Evolutionary conservation across 2,113 vertebrate genomes (phyloP).

Genomic region (human): GRCh38 chr12:113475001-113475500

Average conservation of each 20-base stretch:
- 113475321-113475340: constrained; percentile 82
- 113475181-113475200: constrained; percentile 63
- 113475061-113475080: background rate
- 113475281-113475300: constrained; percentile 80
- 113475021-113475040: background rate
- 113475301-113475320: constrained; percentile 76
- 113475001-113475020: background rate
- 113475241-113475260: constrained; percentile 78
- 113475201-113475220: constrained; percentile 60
- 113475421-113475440: constrained; percentile 89
- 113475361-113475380: constrained; percentile 82
- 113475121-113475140: background rate
- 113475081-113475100: background rate
- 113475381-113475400: constrained; percentile 84
- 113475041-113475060: background rate
- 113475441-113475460: constrained; percentile 88
- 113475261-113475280: constrained; percentile 84
- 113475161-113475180: background rate
- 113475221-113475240: constrained; percentile 72
- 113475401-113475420: constrained; percentile 87
- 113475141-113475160: background rate
- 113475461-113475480: constrained; percentile 85
- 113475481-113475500: constrained; percentile 85
- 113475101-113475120: no score
- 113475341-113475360: constrained; percentile 81